phyloP scores from a whole-genome alignment of 2,888 invertebrate genomes.

The Ametastegia equiseti region DNA sequence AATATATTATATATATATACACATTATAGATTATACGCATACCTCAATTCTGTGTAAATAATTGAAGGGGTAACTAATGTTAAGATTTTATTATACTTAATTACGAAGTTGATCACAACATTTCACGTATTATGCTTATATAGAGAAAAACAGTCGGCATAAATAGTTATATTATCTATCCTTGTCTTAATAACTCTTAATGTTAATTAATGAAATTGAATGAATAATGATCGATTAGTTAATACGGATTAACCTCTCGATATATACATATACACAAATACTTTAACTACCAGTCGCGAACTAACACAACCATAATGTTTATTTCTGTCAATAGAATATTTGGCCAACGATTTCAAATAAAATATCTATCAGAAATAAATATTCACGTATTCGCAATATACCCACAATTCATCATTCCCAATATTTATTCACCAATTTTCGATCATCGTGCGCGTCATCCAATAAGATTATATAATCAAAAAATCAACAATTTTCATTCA shows the following conservation, averaged over 20 bases:
- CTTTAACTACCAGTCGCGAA: constrained; percentile 56
- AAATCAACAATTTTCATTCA: too few relatives aligned
- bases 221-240: constrained; percentile 59
- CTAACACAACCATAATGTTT: constrained; percentile 57
- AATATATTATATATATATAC: constrained; percentile 6
- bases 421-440: too few relatives aligned
- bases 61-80: constrained; percentile 40
- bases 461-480: too few relatives aligned
- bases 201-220: constrained; percentile 59
- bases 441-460: too few relatives aligned
- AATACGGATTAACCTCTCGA: constrained; percentile 54
- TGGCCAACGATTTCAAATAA: constrained; percentile 67
- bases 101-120: constrained; percentile 18
- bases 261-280: constrained; percentile 52
- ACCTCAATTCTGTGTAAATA: constrained; percentile 48
- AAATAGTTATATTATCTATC: constrained; percentile 47
- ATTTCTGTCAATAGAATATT: constrained; percentile 64
- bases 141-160: constrained; percentile 27
- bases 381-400: constrained; percentile 4
- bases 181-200: constrained; percentile 58
- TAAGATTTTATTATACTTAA: constrained; percentile 29
- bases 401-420: not conserved
- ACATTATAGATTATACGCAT: constrained; percentile 33
- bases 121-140: constrained; percentile 39
- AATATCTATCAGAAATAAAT: constrained; percentile 60